Evolutionary conservation across 2,113 vertebrate genomes (phyloP).

Genomic region (Pampusana beccarii): DNA sequence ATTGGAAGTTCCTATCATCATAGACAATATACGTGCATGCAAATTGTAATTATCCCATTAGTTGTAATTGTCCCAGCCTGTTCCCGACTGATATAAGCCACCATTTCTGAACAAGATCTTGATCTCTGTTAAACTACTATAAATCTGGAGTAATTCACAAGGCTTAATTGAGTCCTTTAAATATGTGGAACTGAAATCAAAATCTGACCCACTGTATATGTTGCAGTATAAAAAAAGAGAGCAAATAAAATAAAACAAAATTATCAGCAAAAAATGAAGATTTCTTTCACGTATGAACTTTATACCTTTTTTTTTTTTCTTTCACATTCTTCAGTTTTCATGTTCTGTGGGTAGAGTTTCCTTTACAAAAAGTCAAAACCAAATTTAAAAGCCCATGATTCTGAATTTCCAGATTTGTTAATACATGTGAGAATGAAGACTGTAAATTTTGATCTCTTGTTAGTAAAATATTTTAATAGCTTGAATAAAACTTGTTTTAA

Average conservation of each 20-base stretch:
- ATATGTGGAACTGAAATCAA: neutral
- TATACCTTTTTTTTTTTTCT: neutral
- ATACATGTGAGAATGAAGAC: neutral
- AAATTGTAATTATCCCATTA: neutral
- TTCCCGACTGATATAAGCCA: neutral
- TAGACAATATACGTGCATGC: neutral
- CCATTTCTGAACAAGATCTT: neutral
- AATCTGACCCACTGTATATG: neutral
- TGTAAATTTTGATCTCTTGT: neutral
- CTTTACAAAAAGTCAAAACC: neutral
- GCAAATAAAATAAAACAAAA: neutral
- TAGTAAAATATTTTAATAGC: neutral
- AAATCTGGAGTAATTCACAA: neutral
- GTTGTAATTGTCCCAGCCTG: neutral
- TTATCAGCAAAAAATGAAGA: neutral
- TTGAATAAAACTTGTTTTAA: neutral
- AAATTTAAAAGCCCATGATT: accelerated
- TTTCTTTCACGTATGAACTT: neutral
- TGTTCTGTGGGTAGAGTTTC: neutral
- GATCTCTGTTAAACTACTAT: neutral
- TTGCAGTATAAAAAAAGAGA: neutral
- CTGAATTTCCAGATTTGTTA: neutral
- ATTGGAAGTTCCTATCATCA: neutral
- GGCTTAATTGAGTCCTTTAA: neutral
- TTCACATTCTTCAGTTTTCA: neutral